Evolutionary conservation across 2,888 invertebrate genomes (phyloP).

Genomic region (Dynastes hyllus): DNA sequence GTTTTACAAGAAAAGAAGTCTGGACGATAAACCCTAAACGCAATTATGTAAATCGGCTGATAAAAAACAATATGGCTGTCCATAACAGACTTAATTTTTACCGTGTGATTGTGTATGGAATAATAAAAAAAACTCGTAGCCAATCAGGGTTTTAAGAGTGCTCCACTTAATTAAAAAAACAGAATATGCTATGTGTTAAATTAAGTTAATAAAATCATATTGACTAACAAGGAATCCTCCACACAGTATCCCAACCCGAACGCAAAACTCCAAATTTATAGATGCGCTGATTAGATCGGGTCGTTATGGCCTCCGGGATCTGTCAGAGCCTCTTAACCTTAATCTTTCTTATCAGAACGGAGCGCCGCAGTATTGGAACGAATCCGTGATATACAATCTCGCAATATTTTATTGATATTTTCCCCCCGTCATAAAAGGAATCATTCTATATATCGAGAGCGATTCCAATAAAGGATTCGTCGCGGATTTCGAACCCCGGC

Average conservation of each 20-base stretch:
- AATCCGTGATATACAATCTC: slow-evolving; percentile 29
- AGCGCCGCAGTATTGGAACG: not conserved
- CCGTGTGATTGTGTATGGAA: no score
- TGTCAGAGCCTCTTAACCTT: slow-evolving; percentile 13
- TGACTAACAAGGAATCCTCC: no score
- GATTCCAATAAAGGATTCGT: slow-evolving; percentile 1
- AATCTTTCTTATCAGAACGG: slow-evolving; percentile 32
- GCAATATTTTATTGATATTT: slow-evolving; percentile 43
- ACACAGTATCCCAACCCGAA: not conserved
- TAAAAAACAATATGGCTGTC: no score
- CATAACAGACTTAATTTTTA: no score
- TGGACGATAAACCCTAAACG: no score
- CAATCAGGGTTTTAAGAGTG: no score
- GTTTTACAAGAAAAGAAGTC: no score
- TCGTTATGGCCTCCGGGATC: slow-evolving; percentile 28
- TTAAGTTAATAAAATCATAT: not conserved
- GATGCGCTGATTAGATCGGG: slow-evolving; percentile 31
- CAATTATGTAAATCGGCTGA: no score
- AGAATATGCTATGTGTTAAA: not conserved
- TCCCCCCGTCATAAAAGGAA: slow-evolving; percentile 38
- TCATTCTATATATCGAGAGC: slow-evolving; percentile 24
- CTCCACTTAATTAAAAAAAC: no score
- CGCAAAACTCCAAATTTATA: slow-evolving; percentile 31
- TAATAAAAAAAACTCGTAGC: no score
- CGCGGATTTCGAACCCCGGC: not conserved